These are phyloP conservation scores for Chaetops frenatus DNA, from an alignment of 2,113 vertebrate species.

Conservation along the genomic window DNA sequence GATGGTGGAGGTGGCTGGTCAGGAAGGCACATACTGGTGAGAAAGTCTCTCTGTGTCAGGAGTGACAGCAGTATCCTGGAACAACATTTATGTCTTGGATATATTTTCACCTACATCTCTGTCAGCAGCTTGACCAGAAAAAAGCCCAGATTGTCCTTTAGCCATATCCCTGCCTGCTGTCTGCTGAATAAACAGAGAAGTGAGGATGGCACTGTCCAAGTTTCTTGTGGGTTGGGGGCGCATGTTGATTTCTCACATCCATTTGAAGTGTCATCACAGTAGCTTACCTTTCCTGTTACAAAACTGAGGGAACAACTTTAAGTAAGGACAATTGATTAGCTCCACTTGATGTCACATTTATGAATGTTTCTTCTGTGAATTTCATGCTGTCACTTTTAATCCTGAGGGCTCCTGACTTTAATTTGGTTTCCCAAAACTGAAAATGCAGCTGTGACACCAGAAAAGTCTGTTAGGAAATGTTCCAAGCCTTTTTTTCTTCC, in stretches of 20 bases:
- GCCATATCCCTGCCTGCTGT: background rate
- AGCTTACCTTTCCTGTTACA: background rate
- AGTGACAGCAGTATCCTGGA: background rate
- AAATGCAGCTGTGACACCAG: background rate
- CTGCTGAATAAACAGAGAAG: background rate
- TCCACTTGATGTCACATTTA: background rate
- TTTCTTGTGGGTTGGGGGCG: accelerated
- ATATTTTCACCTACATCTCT: background rate
- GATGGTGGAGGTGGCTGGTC: background rate
- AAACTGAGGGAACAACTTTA: background rate
- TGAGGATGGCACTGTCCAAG: background rate
- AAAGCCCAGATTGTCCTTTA: background rate
- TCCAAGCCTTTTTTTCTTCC: accelerated
- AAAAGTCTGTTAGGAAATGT: background rate
- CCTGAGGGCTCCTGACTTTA: background rate
- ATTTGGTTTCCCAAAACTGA: background rate
- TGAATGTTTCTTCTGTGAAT: background rate
- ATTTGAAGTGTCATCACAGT: background rate
- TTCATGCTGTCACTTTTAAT: background rate
- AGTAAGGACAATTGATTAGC: background rate
- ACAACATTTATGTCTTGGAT: background rate
- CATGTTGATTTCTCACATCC: background rate
- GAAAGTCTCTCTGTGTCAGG: background rate
- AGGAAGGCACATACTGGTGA: background rate
- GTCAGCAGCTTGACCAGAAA: background rate